Evolutionary conservation across 2,888 invertebrate species (phyloP).

Genomic region (Drosophila vallismaia): DNA sequence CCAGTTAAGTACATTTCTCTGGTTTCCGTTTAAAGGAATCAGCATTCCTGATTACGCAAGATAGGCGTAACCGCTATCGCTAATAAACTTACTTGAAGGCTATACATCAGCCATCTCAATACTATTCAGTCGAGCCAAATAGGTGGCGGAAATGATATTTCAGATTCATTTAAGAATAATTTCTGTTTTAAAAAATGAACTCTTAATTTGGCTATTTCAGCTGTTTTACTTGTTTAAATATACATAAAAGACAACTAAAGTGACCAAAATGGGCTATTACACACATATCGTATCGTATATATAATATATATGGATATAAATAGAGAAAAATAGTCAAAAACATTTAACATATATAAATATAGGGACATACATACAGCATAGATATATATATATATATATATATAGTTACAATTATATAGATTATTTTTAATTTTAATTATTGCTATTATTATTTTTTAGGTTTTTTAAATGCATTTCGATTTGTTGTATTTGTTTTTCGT

Average conservation of each 20-base stretch:
- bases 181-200: constrained; percentile 12
- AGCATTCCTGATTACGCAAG: no score
- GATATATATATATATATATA: constrained; percentile 67
- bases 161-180: no score
- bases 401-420: constrained; percentile 58
- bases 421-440: constrained; percentile 68
- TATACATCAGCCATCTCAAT: no score
- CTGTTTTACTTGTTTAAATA: constrained; percentile 28
- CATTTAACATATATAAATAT: constrained; percentile 76
- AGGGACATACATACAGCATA: constrained; percentile 67
- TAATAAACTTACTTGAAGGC: no score
- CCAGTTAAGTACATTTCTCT: no score
- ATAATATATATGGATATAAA: constrained; percentile 60
- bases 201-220: constrained; percentile 25
- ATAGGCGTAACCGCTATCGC: no score
- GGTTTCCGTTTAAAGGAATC: no score
- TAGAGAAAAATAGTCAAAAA: constrained; percentile 76
- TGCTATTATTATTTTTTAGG: constrained; percentile 57
- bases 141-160: no score
- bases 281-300: constrained; percentile 52
- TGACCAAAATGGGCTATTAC: constrained; percentile 48
- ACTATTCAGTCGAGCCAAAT: no score
- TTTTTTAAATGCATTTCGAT: constrained; percentile 73
- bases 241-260: constrained; percentile 49
- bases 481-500: constrained; percentile 53